phyloP scores from a whole-genome alignment of 2,797 vertebrate species.

The Brotula barbata region DNA sequence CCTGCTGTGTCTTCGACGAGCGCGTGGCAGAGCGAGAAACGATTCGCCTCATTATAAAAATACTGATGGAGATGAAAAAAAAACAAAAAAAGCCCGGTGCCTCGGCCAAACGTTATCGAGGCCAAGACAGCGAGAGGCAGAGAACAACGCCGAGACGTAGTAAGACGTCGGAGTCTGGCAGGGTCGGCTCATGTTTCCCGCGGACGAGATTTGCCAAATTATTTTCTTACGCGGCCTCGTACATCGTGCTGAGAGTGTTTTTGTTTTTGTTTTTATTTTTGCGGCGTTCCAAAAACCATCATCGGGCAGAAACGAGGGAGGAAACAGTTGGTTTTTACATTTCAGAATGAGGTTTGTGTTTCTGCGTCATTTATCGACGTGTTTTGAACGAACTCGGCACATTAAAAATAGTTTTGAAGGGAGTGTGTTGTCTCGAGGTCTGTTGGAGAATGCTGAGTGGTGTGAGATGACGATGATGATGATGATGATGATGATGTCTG shows the following conservation, averaged over 20 bases:
- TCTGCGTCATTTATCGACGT: constrained; percentile 6
- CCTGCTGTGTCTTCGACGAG: background rate
- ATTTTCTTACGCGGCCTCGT: too few species aligned
- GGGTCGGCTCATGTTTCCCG: too few species aligned
- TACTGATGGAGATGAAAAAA: background rate
- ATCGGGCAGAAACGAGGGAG: background rate
- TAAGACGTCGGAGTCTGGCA: background rate
- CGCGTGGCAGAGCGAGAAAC: background rate
- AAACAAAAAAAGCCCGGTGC: background rate
- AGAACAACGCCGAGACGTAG: background rate
- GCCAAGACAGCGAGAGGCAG: background rate
- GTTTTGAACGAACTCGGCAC: constrained; percentile 8
- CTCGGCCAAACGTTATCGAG: background rate
- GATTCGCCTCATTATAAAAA: background rate
- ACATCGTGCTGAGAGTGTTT: too few species aligned
- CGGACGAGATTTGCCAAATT: too few species aligned
- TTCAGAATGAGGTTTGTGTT: background rate
- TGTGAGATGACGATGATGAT: background rate
- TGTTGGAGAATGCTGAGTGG: background rate
- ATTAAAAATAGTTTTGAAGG: background rate
- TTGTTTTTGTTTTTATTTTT: too few species aligned
- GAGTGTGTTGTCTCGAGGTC: background rate
- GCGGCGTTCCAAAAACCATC: too few species aligned
- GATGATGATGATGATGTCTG: too few species aligned
- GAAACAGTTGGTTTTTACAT: too few species aligned